Conservation (phyloP, 2,113 vertebrate species). For the Girardinichthys multiradiatus region DNA sequence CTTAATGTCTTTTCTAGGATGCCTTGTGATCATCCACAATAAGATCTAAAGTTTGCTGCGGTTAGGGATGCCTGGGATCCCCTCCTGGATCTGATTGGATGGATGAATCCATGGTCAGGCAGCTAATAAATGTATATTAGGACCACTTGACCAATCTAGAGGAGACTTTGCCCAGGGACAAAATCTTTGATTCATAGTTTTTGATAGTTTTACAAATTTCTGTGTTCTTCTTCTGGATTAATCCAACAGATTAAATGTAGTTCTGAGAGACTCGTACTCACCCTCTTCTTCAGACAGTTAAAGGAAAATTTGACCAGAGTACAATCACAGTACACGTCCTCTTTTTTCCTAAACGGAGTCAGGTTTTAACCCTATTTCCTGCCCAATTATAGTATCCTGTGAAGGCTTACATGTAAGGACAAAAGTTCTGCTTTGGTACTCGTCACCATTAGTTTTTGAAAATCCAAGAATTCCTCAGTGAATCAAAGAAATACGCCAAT, state of each 20-base stretch:
- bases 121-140: too few relatives aligned
- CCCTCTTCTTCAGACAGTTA: not conserved
- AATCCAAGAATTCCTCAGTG: slow-evolving; percentile 7
- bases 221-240: not conserved
- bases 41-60: too few relatives aligned
- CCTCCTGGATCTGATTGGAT: not conserved
- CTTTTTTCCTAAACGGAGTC: slow-evolving; percentile 24
- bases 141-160: too few relatives aligned
- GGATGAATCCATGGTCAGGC: too few relatives aligned
- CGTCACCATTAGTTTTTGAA: slow-evolving; percentile 3
- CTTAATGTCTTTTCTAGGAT: not conserved
- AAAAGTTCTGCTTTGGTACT: slow-evolving; percentile 22
- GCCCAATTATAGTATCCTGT: not conserved
- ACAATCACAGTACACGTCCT: not conserved
- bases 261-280: not conserved
- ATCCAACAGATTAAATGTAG: not conserved
- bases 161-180: too few relatives aligned
- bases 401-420: slow-evolving; percentile 12
- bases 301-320: not conserved
- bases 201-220: not conserved
- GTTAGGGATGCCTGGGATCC: not conserved
- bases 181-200: too few relatives aligned
- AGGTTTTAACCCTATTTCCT: not conserved
- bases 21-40: not conserved
- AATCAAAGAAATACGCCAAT: slow-evolving; percentile 5